phyloP scores from a whole-genome alignment of 2,113 vertebrate genomes.

The Chionomys nivalis region DNA sequence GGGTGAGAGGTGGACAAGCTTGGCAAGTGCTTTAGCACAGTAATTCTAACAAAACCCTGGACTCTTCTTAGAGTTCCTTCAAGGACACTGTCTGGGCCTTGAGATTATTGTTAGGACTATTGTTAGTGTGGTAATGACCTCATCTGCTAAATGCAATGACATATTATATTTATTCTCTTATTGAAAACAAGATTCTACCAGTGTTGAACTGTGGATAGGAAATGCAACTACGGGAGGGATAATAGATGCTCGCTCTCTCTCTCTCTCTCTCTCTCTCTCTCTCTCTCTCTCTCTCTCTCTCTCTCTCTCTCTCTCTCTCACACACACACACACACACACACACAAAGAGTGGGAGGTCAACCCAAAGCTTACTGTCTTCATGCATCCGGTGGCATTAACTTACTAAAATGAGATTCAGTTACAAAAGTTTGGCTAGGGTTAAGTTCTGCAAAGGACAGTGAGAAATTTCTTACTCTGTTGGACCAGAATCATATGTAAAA shows the following conservation, averaged over 20 bases:
- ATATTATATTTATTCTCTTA: slow-evolving; percentile 10
- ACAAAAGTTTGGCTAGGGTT: slow-evolving; percentile 17
- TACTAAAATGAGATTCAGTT: neutral
- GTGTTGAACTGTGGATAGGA: slow-evolving; percentile 22
- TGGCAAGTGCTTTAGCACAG: neutral
- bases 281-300: too few species aligned
- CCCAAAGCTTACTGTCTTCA: neutral
- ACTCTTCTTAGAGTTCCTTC: slow-evolving; percentile 5
- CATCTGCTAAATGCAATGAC: neutral
- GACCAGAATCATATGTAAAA: neutral
- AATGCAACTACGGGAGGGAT: neutral
- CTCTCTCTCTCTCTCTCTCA: too few species aligned
- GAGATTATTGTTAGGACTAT: neutral
- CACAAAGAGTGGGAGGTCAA: neutral
- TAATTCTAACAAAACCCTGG: neutral
- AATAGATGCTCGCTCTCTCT: neutral
- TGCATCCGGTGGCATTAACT: neutral
- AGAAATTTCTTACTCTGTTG: slow-evolving; percentile 1
- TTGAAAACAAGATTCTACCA: slow-evolving; percentile 26
- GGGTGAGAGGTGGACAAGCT: neutral
- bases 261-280: too few species aligned
- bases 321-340: too few species aligned
- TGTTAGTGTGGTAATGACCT: neutral
- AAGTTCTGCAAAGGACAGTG: neutral
- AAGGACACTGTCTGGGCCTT: neutral